phyloP scores from a whole-genome alignment of 2,888 invertebrate genomes.

The Rotaria socialis region DNA sequence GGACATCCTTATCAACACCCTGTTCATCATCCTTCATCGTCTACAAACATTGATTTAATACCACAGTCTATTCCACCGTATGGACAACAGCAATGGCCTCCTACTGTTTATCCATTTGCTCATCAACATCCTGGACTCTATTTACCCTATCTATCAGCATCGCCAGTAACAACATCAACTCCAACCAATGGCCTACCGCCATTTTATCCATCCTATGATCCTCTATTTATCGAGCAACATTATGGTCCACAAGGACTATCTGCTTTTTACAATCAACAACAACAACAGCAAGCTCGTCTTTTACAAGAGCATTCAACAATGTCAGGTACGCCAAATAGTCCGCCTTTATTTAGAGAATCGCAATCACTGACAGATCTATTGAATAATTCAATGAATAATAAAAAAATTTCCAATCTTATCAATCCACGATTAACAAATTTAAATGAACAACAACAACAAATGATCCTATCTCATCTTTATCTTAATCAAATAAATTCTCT shows the following conservation, averaged over 20 bases:
- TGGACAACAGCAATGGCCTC: constrained; percentile 8
- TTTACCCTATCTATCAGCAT: not conserved
- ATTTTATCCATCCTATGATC: constrained; percentile 20
- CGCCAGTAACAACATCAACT: not conserved
- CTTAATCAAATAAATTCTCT: constrained; percentile 23
- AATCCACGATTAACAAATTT: not conserved
- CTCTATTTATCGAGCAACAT: constrained; percentile 17
- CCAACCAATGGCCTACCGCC: not conserved
- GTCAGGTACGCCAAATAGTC: not conserved
- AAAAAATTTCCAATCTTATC: not conserved
- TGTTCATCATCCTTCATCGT: constrained; percentile 10
- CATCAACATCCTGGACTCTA: constrained; percentile 6
- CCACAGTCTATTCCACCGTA: not conserved
- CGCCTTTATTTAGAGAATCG: not conserved
- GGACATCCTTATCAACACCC: not conserved
- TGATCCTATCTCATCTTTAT: not conserved
- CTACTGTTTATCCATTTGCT: not conserved
- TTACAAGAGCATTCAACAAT: constrained; percentile 4
- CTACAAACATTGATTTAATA: not conserved
- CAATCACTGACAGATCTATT: constrained; percentile 4
- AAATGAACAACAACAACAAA: constrained; percentile 16
- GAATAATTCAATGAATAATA: not conserved
- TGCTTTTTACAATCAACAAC: constrained; percentile 3
- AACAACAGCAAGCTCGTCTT: not conserved
- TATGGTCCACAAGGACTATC: constrained; percentile 11